Conservation (phyloP, 1,140 invertebrate species). For the Drosophila sulfurigaster region DNA sequence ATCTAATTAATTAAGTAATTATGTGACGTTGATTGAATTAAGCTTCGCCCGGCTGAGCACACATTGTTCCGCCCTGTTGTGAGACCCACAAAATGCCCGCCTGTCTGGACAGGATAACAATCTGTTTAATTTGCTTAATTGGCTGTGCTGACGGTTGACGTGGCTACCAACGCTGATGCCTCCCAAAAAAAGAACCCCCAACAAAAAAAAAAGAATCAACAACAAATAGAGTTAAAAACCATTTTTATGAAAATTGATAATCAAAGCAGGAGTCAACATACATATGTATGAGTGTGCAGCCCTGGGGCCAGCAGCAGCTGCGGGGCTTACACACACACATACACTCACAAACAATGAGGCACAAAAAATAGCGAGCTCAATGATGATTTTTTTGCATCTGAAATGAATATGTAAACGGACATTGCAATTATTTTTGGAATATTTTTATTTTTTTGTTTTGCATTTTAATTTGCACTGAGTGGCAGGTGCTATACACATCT, state of each 20-base stretch:
- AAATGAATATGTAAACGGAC: slow-evolving; percentile 25
- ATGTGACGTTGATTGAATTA: slow-evolving; percentile 75
- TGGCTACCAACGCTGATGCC: slow-evolving; percentile 56
- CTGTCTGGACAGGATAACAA: slow-evolving; percentile 76
- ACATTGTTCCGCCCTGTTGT: slow-evolving; percentile 33
- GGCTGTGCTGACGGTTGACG: slow-evolving; percentile 72
- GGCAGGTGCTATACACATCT: slow-evolving; percentile 53
- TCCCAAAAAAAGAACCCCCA: neutral
- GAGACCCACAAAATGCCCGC: slow-evolving; percentile 2
- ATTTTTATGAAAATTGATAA: slow-evolving; percentile 68
- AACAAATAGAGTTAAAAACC: slow-evolving; percentile 41
- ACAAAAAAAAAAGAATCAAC: slow-evolving; percentile 19
- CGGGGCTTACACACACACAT: slow-evolving; percentile 5
- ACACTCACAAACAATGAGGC: neutral
- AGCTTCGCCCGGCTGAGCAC: slow-evolving; percentile 41
- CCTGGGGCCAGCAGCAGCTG: neutral
- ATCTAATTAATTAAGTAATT: slow-evolving; percentile 82
- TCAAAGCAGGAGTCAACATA: slow-evolving; percentile 32
- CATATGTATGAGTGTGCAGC: neutral
- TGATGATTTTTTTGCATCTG: slow-evolving; percentile 8
- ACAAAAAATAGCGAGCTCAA: slow-evolving; percentile 18
- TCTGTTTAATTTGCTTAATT: slow-evolving; percentile 83
- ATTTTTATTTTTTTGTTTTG: slow-evolving; percentile 20
- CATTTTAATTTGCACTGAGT: slow-evolving; percentile 50
- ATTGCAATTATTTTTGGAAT: slow-evolving; percentile 43